These are phyloP conservation scores for Leucozona laternaria DNA, from an alignment of 2,888 invertebrate genomes.

Conservation along the genomic window DNA sequence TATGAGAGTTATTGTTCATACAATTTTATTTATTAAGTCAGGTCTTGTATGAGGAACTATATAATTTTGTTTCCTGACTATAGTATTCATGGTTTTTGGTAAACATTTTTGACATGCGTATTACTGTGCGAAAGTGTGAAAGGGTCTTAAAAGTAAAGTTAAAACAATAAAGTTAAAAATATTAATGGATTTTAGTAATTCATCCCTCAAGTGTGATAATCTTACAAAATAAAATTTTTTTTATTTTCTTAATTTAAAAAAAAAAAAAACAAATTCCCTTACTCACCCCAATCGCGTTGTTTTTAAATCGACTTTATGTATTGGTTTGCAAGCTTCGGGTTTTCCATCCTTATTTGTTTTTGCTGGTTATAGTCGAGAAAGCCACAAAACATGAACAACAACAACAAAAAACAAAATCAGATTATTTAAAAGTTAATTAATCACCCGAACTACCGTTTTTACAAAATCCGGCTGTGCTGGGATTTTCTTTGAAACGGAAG, in stretches of 20 bases:
- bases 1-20: too few species aligned
- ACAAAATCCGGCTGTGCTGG: not conserved
- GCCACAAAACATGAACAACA: conserved; percentile 25
- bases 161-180: too few species aligned
- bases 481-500: not conserved
- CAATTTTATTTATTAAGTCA: too few species aligned
- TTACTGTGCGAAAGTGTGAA: too few species aligned
- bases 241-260: not conserved
- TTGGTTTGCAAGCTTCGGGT: conserved; percentile 96
- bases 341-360: conserved; percentile 97
- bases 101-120: too few species aligned
- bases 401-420: conserved; percentile 27
- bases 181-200: not conserved
- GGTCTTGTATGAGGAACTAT: too few species aligned
- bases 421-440: conserved; percentile 70
- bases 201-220: not conserved
- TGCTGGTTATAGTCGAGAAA: conserved; percentile 86
- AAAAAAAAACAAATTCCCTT: not conserved
- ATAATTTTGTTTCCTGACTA: too few species aligned
- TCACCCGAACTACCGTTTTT: conserved; percentile 32
- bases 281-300: conserved; percentile 92
- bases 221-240: too few species aligned
- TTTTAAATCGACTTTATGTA: conserved; percentile 98
- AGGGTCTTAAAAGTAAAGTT: too few species aligned
- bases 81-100: too few species aligned